phyloP scores from a whole-genome alignment of 2,113 vertebrate species.

The Cairina moschata region DNA sequence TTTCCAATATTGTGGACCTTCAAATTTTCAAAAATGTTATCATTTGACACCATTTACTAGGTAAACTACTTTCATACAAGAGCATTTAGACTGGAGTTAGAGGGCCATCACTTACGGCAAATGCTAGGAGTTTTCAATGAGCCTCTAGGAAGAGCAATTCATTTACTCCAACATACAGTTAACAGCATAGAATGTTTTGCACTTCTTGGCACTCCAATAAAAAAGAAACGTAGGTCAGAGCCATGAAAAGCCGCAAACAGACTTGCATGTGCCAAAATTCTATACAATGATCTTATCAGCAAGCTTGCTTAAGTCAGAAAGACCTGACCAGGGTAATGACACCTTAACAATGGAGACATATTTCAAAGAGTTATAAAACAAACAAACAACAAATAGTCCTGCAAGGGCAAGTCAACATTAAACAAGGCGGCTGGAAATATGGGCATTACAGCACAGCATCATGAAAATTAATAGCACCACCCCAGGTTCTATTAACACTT shows the following conservation, averaged over 20 bases:
- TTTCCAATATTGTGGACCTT: background rate
- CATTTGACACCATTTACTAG: background rate
- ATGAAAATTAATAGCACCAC: background rate
- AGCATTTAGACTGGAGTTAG: background rate
- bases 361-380: background rate
- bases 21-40: background rate
- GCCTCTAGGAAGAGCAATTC: background rate
- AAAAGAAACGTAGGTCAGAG: too few relatives aligned
- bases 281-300: background rate
- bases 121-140: background rate
- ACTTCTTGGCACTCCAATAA: background rate
- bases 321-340: background rate
- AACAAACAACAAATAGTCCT: too few relatives aligned
- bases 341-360: background rate
- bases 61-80: background rate
- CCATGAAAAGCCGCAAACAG: background rate
- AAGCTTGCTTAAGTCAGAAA: background rate
- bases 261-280: background rate
- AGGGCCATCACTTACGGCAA: background rate
- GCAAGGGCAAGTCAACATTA: background rate
- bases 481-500: background rate
- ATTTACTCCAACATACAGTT: background rate
- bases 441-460: background rate
- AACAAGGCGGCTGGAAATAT: background rate
- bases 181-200: too few relatives aligned